Conservation (phyloP, 2,113 vertebrate genomes). For the Rutilus rutilus region DNA sequence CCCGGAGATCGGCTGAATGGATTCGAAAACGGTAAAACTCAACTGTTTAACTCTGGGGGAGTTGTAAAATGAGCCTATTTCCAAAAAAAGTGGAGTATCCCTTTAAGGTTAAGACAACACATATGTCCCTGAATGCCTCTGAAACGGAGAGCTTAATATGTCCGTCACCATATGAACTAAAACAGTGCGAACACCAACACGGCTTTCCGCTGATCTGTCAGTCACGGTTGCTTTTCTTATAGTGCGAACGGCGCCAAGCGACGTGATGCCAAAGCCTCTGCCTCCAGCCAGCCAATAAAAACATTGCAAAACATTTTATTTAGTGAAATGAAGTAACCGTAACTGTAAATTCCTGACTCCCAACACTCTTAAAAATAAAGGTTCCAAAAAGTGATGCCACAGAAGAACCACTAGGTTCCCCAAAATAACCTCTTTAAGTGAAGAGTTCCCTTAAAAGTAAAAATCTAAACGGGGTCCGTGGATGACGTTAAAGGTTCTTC, state of each 20-base stretch:
- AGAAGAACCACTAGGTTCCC: no score
- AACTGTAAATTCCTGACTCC: neutral
- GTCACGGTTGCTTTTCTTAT: constrained; percentile 21
- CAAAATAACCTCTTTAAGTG: neutral
- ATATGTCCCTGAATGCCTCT: neutral
- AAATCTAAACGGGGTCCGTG: neutral
- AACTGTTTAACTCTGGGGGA: no score
- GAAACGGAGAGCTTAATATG: constrained; percentile 30
- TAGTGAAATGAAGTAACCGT: neutral
- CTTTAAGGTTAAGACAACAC: no score
- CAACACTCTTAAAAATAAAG: neutral
- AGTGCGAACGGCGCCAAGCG: neutral
- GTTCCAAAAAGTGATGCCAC: neutral
- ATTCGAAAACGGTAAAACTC: no score
- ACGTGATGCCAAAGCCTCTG: constrained; percentile 14
- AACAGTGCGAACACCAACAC: constrained; percentile 35
- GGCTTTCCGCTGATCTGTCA: constrained; percentile 24
- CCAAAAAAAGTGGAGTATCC: no score
- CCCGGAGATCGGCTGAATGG: no score
- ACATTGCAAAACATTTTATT: constrained; percentile 7
- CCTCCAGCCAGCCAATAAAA: constrained; percentile 27
- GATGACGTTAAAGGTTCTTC: neutral
- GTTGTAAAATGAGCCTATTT: no score
- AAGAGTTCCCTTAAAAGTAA: neutral
- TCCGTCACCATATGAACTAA: constrained; percentile 32